A percentile compares a stretch with the other conserved stretches of the same genome.
These are phyloP conservation scores for Oxytorus armatus DNA, from an alignment of 2,888 invertebrate species.

Conservation along the genomic window DNA sequence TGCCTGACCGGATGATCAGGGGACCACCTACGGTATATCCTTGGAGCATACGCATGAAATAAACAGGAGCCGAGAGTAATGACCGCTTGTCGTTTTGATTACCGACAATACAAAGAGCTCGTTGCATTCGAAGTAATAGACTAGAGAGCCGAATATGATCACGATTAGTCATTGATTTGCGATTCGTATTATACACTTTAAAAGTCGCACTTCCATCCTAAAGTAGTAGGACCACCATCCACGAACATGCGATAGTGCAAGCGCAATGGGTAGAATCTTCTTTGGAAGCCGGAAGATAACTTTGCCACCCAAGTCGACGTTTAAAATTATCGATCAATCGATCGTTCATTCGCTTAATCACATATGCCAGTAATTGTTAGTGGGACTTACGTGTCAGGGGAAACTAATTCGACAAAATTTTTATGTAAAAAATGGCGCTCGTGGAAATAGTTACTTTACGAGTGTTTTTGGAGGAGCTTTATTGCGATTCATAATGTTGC, in stretches of 20 bases:
- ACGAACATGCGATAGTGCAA: slow-evolving; percentile 5
- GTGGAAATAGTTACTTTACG: neutral
- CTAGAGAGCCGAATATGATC: slow-evolving; percentile 4
- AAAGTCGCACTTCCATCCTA: neutral
- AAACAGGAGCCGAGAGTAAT: neutral
- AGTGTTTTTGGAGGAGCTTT: neutral
- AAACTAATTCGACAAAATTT: neutral
- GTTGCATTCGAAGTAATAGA: neutral
- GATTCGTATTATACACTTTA: slow-evolving; percentile 32
- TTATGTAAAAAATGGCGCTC: neutral
- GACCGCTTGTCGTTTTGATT: slow-evolving; percentile 19
- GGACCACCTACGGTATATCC: neutral
- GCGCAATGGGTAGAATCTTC: neutral
- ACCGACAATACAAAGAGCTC: neutral
- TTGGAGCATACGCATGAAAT: slow-evolving; percentile 11
- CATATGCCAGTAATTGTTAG: neutral
- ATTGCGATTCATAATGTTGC: neutral
- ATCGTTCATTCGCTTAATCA: neutral
- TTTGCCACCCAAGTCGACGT: slow-evolving; percentile 36
- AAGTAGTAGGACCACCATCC: neutral
- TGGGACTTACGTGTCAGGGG: neutral
- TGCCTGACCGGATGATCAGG: slow-evolving; percentile 22
- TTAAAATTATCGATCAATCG: slow-evolving; percentile 24
- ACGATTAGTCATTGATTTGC: slow-evolving; percentile 34
- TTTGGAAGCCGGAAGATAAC: slow-evolving; percentile 8